Conservation (phyloP, 2,113 vertebrate genomes). For the Tychaedon coryphoeus region DNA sequence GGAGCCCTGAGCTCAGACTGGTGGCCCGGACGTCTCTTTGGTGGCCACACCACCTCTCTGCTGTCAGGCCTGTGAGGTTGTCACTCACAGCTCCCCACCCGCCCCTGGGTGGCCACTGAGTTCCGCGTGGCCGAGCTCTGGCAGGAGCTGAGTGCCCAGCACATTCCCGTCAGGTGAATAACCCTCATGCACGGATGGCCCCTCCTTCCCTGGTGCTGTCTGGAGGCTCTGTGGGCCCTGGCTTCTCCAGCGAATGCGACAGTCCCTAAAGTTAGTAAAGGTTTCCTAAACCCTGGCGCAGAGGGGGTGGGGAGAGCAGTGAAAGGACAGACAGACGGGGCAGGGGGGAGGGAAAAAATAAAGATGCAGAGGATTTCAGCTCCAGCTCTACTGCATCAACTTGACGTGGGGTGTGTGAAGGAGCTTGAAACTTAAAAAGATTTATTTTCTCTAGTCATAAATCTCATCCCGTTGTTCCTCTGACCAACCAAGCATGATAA, state of each 20-base stretch:
- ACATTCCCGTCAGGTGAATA: not conserved
- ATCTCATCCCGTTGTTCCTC: conserved; percentile 79
- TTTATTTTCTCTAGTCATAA: conserved; percentile 80
- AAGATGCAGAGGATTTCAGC: conserved; percentile 27
- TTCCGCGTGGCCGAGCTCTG: accelerated
- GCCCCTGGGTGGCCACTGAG: accelerated
- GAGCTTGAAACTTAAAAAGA: conserved; percentile 73
- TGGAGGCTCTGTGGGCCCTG: not conserved
- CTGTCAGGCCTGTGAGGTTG: accelerated
- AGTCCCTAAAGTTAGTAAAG: not conserved
- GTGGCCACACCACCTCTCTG: accelerated
- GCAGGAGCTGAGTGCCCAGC: not conserved
- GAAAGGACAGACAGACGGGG: not conserved
- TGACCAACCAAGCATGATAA: conserved; percentile 84
- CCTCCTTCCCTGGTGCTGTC: accelerated
- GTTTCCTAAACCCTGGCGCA: not conserved
- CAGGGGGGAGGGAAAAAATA: not conserved
- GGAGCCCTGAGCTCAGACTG: not conserved
- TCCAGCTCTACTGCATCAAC: not conserved
- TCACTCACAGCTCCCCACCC: accelerated
- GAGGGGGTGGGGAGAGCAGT: not conserved
- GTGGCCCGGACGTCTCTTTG: accelerated
- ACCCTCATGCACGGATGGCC: not conserved
- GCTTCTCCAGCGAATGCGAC: not conserved
- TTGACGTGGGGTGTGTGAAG: conserved; percentile 63